phyloP scores from a whole-genome alignment of 2,888 invertebrate species.

The Oligia latruncula region DNA sequence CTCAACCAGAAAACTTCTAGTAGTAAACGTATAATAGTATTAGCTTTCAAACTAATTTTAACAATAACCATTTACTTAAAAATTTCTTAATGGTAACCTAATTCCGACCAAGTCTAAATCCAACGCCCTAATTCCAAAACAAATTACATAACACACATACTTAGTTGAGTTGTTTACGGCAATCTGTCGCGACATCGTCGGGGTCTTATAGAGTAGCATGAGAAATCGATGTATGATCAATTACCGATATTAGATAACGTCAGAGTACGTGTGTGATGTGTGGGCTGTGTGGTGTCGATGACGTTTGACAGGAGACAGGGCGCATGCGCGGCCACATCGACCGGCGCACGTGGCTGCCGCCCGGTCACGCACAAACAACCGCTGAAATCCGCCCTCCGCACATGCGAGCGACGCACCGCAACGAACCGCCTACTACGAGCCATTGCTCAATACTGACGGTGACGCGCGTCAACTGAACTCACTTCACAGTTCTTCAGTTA shows the following conservation, averaged over 20 bases:
- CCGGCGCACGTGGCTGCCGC: conserved; percentile 82
- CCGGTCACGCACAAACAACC: conserved; percentile 74
- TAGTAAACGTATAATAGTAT: background rate
- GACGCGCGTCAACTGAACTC: conserved; percentile 45
- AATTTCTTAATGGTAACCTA: conserved; percentile 34
- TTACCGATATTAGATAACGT: conserved; percentile 70
- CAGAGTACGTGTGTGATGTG: conserved; percentile 57
- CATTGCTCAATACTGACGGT: conserved; percentile 49
- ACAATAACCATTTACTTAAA: conserved; percentile 9
- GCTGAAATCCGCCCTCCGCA: conserved; percentile 55
- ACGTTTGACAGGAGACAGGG: conserved; percentile 73
- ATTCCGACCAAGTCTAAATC: conserved; percentile 25
- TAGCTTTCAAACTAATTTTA: conserved; percentile 9
- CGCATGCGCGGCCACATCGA: conserved; percentile 85
- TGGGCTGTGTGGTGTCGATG: conserved; percentile 66
- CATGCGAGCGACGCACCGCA: conserved; percentile 49
- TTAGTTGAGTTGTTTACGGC: conserved; percentile 46
- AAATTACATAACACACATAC: conserved; percentile 61
- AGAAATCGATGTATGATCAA: conserved; percentile 69
- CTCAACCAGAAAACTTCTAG: background rate
- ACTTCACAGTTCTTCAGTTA: conserved; percentile 50
- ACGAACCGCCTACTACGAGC: conserved; percentile 55
- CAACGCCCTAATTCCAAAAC: conserved; percentile 60
- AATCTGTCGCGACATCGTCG: conserved; percentile 53
- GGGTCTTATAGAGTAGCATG: conserved; percentile 45